Evolutionary conservation across 2,113 vertebrate species (phyloP).

Genomic region (Callaeas wilsoni): DNA sequence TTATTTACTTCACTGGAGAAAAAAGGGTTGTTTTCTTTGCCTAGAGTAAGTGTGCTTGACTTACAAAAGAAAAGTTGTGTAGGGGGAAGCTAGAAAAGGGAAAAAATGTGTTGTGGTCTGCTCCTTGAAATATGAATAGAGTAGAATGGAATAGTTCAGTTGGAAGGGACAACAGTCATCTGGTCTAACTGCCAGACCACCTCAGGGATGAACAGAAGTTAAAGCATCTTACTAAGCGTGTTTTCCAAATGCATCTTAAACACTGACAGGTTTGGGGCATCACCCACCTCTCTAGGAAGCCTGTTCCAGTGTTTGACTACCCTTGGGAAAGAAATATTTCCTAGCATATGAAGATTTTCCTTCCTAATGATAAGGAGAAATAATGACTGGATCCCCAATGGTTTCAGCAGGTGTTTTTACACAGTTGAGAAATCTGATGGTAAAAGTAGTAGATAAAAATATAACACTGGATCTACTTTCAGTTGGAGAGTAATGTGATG

Average conservation of each 20-base stretch:
- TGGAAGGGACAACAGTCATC: not conserved
- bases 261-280: not conserved
- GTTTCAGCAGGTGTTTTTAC: not conserved
- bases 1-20: not conserved
- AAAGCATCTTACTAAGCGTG: not conserved
- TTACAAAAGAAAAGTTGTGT: not conserved
- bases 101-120: not conserved
- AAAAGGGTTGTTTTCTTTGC: not conserved
- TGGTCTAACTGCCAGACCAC: not conserved
- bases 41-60: not conserved
- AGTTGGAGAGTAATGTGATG: not conserved
- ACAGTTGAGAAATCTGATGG: not conserved
- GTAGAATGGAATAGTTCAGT: not conserved
- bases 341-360: not conserved
- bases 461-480: not conserved
- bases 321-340: not conserved
- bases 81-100: not conserved
- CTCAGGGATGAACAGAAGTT: not conserved
- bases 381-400: not conserved
- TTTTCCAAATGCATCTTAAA: not conserved
- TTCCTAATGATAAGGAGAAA: not conserved
- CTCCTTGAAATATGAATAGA: not conserved
- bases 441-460: conserved; percentile 7
- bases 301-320: not conserved
- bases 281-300: not conserved